Evolutionary conservation across 2,113 vertebrate species (phyloP).

Genomic region (Ellobius talpinus): DNA sequence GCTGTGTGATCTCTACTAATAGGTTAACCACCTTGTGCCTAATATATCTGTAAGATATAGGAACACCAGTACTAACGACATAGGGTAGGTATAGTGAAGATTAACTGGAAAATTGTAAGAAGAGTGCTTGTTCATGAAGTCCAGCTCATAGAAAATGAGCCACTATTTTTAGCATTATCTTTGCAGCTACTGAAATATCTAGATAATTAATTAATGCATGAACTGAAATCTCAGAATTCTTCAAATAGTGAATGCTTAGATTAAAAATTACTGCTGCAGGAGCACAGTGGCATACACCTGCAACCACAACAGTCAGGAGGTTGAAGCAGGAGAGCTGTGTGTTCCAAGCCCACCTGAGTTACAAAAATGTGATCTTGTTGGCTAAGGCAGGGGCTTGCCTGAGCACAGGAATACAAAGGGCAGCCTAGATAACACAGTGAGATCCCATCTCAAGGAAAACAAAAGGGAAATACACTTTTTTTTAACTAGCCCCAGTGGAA

Average conservation of each 20-base stretch:
- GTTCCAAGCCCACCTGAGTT: not conserved
- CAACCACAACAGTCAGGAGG: not conserved
- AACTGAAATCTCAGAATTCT: conserved; percentile 39
- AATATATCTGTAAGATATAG: not conserved
- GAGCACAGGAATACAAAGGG: not conserved
- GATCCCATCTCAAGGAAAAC: not conserved
- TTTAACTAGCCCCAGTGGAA: not conserved
- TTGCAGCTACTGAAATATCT: not conserved
- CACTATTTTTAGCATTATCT: not conserved
- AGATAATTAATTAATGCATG: not conserved
- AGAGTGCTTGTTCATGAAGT: not conserved
- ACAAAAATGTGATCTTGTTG: not conserved
- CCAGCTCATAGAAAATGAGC: not conserved
- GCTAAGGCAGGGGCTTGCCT: not conserved
- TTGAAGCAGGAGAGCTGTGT: not conserved
- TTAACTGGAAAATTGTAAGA: conserved; percentile 9
- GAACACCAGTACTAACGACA: not conserved
- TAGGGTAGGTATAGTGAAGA: not conserved
- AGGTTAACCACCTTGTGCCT: not conserved
- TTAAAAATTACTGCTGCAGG: not conserved
- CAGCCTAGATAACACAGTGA: not conserved
- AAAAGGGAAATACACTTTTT: not conserved
- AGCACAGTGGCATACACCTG: not conserved
- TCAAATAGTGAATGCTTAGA: not conserved
- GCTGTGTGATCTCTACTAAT: conserved; percentile 30